Percentiles rank a stretch among this genome's conserved stretches.
Evolutionary conservation across 2,113 vertebrate species (phyloP).

Genomic region (Carassius auratus): DNA sequence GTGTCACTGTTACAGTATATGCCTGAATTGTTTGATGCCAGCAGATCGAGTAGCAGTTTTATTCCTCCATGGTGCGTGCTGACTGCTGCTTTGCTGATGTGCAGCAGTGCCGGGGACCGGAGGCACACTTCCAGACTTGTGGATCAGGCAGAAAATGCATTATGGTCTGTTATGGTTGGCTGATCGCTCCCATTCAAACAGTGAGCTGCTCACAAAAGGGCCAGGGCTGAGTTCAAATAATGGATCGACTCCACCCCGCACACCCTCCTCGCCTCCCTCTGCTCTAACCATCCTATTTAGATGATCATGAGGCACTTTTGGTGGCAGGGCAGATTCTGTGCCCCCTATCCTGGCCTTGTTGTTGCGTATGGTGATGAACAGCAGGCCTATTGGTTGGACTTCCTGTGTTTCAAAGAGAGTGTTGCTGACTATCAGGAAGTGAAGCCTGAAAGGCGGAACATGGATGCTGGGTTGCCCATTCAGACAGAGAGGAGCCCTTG

Average conservation of each 20-base stretch:
- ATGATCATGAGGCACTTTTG: constrained; percentile 49
- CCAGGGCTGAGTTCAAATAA: constrained; percentile 76
- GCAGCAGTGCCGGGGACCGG: constrained; percentile 59
- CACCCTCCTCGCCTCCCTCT: background rate
- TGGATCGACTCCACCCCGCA: constrained; percentile 60
- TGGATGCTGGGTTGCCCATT: constrained; percentile 19
- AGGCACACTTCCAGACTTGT: constrained; percentile 79
- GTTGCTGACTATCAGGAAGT: constrained; percentile 50
- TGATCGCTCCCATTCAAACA: constrained; percentile 74
- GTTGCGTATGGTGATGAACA: constrained; percentile 48
- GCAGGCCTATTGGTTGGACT: constrained; percentile 42
- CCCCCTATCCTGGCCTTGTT: constrained; percentile 40
- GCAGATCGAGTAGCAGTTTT: background rate
- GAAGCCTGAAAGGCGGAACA: constrained; percentile 36
- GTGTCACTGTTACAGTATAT: too few relatives aligned
- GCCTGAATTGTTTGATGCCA: background rate
- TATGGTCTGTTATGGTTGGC: constrained; percentile 77
- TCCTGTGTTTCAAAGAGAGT: constrained; percentile 49
- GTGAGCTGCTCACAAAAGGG: constrained; percentile 76
- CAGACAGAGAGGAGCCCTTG: constrained; percentile 9
- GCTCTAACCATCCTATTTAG: constrained; percentile 14
- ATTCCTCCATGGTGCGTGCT: constrained; percentile 35
- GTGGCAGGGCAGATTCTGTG: constrained; percentile 46
- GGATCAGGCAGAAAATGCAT: constrained; percentile 79
- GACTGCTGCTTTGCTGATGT: constrained; percentile 42